These are phyloP conservation scores for Andrena bucephala DNA, from an alignment of 2,888 invertebrate genomes.

Conservation along the genomic window DNA sequence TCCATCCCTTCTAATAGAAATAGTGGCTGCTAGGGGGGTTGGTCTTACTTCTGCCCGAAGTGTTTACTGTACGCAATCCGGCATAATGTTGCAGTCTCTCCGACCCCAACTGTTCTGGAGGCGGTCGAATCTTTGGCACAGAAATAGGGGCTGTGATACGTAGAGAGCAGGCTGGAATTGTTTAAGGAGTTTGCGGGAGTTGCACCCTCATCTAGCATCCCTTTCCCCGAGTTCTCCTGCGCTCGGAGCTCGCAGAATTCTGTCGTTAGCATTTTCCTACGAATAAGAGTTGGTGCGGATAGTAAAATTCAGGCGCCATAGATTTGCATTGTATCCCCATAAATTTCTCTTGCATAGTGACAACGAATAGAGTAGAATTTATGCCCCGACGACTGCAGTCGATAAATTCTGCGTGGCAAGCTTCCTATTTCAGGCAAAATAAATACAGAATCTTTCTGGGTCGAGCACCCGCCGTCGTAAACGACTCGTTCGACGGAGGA, in stretches of 20 bases:
- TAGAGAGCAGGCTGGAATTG: slow-evolving; percentile 39
- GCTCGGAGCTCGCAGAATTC: background rate
- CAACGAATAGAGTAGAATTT: background rate
- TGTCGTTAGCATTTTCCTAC: background rate
- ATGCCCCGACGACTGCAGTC: background rate
- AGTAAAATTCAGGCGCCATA: background rate
- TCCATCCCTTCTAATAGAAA: slow-evolving; percentile 32
- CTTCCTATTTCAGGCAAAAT: slow-evolving; percentile 37
- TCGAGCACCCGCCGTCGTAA: slow-evolving; percentile 53
- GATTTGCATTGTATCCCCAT: background rate
- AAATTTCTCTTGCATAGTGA: background rate
- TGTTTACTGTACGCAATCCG: slow-evolving; percentile 69
- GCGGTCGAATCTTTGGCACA: slow-evolving; percentile 55
- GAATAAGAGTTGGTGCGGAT: background rate
- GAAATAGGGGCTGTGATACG: slow-evolving; percentile 39
- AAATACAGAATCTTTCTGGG: slow-evolving; percentile 64
- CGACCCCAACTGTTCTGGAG: slow-evolving; percentile 30
- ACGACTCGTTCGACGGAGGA: slow-evolving; percentile 32
- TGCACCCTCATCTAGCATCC: slow-evolving; percentile 23
- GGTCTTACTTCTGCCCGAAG: slow-evolving; percentile 64
- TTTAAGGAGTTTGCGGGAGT: slow-evolving; percentile 38
- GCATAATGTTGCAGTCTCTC: slow-evolving; percentile 62
- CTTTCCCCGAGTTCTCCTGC: background rate
- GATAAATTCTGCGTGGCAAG: slow-evolving; percentile 15
- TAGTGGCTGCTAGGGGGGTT: slow-evolving; percentile 30